Evolutionary conservation across 2,113 vertebrate genomes (phyloP), one percentile per base, ranked within the genome.

Genomic region (Apaloderma vittatum): DNA sequence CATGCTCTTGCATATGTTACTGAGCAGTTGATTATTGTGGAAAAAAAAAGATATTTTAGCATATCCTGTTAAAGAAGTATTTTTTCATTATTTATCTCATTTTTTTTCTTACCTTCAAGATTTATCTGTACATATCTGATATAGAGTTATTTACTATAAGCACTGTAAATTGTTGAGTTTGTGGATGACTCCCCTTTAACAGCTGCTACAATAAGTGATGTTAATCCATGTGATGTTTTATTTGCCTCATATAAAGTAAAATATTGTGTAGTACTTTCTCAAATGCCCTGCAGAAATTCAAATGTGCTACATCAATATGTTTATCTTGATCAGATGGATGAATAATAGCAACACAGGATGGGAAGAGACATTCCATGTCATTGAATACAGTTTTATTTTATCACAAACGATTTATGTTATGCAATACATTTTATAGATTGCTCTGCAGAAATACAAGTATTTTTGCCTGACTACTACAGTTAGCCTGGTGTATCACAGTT

Each of bases 271-370:
- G 21, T 27, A 61, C 15, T 76, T 90, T 49, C 62, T 66, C 30
- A 73, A 79, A 73, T 73, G 30, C 71, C 66, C 40, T 54, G 49
- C n/a, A 94, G 77, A 80, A 80, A 89, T 83, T 76, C 29, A 34
- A 86, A 9, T 52, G 37, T 63, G 13, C 34, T 78, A 15, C 20
- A 72, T 75, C 83, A 81, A 36, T 77, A 65, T 27, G 40, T 74
- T 94, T 75, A 21, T 85, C 52, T 75, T 73, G 83, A 78, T 87
- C 80, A 94, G 37, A 91, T 40, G 27, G 54, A 79, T 87, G 51
- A 90, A 73, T 70, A 92, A 49, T 6, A 83, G 21, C 23, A 73
- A 22, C 27, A 66, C 4, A 61, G n/a, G 88, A 88, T 32, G 22
- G 40, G 19, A 93, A 82, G 12, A 90, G 71, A 32, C 71, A 71